Percentiles rank a stretch among this genome's conserved stretches.
Evolutionary conservation across 2,113 vertebrate species (phyloP).

Genomic region (Cavia porcellus): DNA sequence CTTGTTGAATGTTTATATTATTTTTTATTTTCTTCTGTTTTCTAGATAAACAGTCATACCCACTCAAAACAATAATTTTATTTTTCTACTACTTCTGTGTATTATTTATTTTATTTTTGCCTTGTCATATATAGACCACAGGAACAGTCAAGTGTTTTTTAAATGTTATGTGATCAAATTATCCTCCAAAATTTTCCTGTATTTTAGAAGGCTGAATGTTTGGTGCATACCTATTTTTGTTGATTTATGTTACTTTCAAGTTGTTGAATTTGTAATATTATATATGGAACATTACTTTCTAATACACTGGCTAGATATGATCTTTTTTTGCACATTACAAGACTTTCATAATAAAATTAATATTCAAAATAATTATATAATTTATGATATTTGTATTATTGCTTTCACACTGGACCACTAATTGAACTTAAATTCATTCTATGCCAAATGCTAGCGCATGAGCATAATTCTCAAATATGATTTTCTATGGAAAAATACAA

Average conservation of each 20-base stretch:
- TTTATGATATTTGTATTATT: neutral
- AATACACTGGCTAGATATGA: neutral
- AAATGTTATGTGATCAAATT: neutral
- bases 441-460: neutral
- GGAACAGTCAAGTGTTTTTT: neutral
- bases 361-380: conserved; percentile 20
- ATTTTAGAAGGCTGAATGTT: conserved; percentile 15
- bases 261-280: neutral
- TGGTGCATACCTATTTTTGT: neutral
- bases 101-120: neutral
- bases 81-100: neutral
- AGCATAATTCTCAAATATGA: neutral
- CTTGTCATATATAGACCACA: neutral
- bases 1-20: neutral
- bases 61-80: neutral
- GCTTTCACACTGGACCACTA: neutral
- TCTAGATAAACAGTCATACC: neutral
- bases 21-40: neutral
- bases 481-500: neutral
- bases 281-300: neutral
- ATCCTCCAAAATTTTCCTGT: neutral
- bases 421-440: neutral
- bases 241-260: neutral
- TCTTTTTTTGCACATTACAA: neutral
- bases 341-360: neutral